Conservation (phyloP, 1,140 invertebrate genomes). For the Leptopilina clavipes region DNA sequence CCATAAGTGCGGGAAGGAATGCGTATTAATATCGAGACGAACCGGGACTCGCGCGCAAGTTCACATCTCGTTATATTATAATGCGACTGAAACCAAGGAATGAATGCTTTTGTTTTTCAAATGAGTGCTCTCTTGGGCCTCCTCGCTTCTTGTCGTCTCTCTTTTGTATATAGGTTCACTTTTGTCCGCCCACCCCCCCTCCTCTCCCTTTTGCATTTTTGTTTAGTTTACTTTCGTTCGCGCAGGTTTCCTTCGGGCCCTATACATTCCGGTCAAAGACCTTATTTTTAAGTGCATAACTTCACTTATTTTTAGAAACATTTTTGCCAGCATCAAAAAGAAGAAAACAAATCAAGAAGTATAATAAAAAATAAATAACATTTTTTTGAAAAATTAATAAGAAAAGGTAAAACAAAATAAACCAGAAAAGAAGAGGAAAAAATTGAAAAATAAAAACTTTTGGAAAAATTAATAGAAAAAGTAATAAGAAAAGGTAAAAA, state of each 20-base stretch:
- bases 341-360: no score
- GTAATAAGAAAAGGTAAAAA: no score
- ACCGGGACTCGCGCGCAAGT: neutral
- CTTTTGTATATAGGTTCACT: constrained; percentile 54
- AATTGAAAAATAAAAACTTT: no score
- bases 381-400: no score
- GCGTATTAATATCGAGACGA: constrained; percentile 47
- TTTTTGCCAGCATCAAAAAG: no score
- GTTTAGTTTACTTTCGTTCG: constrained; percentile 41
- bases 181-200: constrained; percentile 53
- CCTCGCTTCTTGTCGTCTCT: constrained; percentile 50
- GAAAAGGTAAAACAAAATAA: no score
- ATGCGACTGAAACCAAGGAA: constrained; percentile 51
- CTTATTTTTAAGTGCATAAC: no score
- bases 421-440: no score
- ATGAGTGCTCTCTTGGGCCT: constrained; percentile 59
- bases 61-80: constrained; percentile 45
- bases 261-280: constrained; percentile 36
- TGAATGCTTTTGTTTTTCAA: constrained; percentile 71
- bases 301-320: neutral
- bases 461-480: neutral
- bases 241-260: neutral
- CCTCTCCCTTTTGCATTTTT: constrained; percentile 57
- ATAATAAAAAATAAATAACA: no score
- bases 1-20: constrained; percentile 39